Base-by-base conservation (phyloP, 2,888 invertebrate species). In the Xiphydria camelus region DNA sequence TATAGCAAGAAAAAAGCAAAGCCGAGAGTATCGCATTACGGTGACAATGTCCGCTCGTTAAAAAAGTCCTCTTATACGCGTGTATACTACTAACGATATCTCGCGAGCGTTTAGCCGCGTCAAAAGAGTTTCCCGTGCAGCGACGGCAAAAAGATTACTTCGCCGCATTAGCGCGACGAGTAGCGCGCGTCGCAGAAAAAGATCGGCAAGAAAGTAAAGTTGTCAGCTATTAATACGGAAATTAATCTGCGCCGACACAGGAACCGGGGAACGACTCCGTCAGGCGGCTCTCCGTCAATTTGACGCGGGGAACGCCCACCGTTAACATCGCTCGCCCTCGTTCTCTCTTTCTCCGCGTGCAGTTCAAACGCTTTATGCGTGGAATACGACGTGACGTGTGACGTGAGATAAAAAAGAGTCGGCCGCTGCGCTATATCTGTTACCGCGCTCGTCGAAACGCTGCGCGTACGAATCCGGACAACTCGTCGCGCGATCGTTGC, bases 221-320 rank as follows among this genome's bases (percentile, higher is more conserved):
- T 37, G 35, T 12, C 33, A 21, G 48, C 57, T 59, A 59, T 59
- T 59, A 56, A 55, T 59, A 59, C 51, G 47, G 41, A 57, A 55
- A 59, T 59, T 59, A 57, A 59, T 57, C 51, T 51, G 32, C 43
- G 45, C 41, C 46, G 49, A 49, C 43, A 42, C 12, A 19, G 35
- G 29, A 12, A 5, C 7, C 7, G n/a, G 7, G 19, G 32, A 19
- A 45, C 15, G 17, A 18, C 10, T 14, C 17, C 12, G 23, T 26
- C 44, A 25, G 39, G 25, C 20, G 21, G 43, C 53, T 59, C 55
- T 52, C 49, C 53, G 53, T 59, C 49, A 57, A 55, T 52, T 48
- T 57, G 57, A 59, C 55, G 48, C 45, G 44, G 47, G 44, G 33
- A 41, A 52, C 59, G 57, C 57, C 56, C 59, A 54, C 39, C 40